These are phyloP conservation scores for Agrochola circellaris DNA, from an alignment of 2,888 invertebrate species.

Conservation along the genomic window DNA sequence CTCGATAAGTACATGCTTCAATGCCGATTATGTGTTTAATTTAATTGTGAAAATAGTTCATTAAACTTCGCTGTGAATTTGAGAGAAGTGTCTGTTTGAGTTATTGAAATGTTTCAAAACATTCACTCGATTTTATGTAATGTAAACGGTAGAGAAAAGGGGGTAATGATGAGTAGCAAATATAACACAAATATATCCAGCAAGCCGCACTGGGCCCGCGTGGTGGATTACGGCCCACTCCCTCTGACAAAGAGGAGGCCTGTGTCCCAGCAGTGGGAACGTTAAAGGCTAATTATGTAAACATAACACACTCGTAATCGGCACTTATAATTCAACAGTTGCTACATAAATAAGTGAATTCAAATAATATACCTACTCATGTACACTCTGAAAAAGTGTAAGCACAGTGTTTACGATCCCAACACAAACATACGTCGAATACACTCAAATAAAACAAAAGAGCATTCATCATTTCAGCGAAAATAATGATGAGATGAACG, in stretches of 20 bases:
- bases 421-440: constrained; percentile 50
- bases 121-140: not conserved
- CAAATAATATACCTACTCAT: not conserved
- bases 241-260: no score
- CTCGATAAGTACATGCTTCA: constrained; percentile 13
- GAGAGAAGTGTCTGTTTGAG: not conserved
- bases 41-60: constrained; percentile 39
- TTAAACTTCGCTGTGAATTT: constrained; percentile 7
- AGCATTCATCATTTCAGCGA: constrained; percentile 73
- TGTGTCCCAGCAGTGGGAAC: no score
- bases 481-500: constrained; percentile 78
- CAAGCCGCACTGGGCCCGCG: no score
- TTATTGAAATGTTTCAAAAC: constrained; percentile 12
- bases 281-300: no score
- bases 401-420: constrained; percentile 11
- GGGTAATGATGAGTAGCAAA: not conserved
- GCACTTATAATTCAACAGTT: not conserved
- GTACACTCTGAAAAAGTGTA: not conserved
- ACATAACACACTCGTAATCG: not conserved
- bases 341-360: not conserved
- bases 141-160: not conserved
- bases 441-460: constrained; percentile 68
- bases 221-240: no score
- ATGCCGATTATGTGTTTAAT: constrained; percentile 36
- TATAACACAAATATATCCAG: not conserved